Percentiles rank a stretch among this genome's conserved stretches.
phyloP scores from a whole-genome alignment of 2,888 invertebrate genomes.

The Osmoderma eremita region DNA sequence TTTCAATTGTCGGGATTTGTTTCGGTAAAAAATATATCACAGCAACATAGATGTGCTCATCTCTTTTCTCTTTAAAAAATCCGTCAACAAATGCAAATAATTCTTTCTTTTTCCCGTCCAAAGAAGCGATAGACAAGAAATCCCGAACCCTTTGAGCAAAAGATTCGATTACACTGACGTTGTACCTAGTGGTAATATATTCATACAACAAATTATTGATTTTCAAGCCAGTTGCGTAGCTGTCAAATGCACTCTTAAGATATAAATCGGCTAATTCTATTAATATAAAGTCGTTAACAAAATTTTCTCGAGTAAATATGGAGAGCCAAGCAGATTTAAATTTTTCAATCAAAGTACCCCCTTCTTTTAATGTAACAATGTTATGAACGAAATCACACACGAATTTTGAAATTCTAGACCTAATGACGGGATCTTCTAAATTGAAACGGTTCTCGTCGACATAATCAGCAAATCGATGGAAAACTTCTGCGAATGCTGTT shows the following conservation, averaged over 20 bases:
- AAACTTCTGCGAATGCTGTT: slow-evolving; percentile 6
- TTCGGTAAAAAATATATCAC: slow-evolving; percentile 18
- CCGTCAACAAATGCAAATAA: slow-evolving; percentile 16
- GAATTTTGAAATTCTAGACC: slow-evolving; percentile 16
- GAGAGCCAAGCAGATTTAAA: not conserved
- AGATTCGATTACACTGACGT: slow-evolving; percentile 11
- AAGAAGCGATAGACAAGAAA: slow-evolving; percentile 6
- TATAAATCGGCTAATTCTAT: slow-evolving; percentile 21
- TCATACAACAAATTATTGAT: slow-evolving; percentile 17
- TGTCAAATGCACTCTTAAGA: not conserved
- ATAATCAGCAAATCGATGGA: not conserved
- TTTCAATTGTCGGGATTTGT: not conserved
- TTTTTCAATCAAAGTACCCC: slow-evolving; percentile 5
- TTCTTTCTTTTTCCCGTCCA: not conserved
- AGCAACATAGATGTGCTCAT: slow-evolving; percentile 19
- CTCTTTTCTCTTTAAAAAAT: slow-evolving; percentile 19
- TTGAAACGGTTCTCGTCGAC: not conserved
- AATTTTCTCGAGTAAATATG: slow-evolving; percentile 1
- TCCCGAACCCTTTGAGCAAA: slow-evolving; percentile 13
- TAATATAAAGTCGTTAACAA: slow-evolving; percentile 7
- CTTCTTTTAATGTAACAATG: slow-evolving; percentile 5
- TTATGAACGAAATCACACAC: not conserved
- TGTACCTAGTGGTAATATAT: slow-evolving; percentile 18
- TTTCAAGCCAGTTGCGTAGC: slow-evolving; percentile 5
- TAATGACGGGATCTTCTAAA: not conserved